Base-by-base conservation (phyloP, 2,797 vertebrate species). In the Thunnus albacares region DNA sequence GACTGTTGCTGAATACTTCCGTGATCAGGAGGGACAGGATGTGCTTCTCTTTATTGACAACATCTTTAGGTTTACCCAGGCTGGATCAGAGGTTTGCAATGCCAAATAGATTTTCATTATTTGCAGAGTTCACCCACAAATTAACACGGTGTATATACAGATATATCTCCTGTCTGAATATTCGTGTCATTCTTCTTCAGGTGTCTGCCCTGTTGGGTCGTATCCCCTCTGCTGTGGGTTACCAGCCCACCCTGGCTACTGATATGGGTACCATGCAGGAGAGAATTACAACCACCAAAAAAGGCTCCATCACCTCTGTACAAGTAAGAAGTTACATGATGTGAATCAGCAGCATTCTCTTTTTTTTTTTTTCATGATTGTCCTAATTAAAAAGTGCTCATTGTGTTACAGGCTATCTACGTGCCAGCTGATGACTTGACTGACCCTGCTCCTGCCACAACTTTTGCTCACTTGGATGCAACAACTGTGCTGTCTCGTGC, bases 191-290 rank as follows among this genome's bases (percentile, higher is more conserved):
- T 60, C 1, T 63, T 35, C 45, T 2, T 1, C 28, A 97, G 97
- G 97, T 98, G 77, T 97, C 97, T 35, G 97, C 97, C 60, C 89
- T 97, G 91, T 86, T 98, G 90, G 97, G 97, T 53, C 96, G 97
- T 94, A 98, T 98, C 89, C 97, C 97, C 76, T 98, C 97, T 0
- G 97, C 97, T 5, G 97, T 97, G 87, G 97, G 97, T 61, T 98
- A 98, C 93, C 97, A 98, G 88, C 97, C 97, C 72, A 98, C 97
- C 0, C 86, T 98, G 88, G 97, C 97, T 85, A 98, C 97, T 47
- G 97, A 98, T 85, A 98, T 98, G 97, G 97, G 97, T 75, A 97
- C 97, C 82, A 98, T 98, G 97, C 97, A 98, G 93, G 97, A 98
- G 86, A 90, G 97, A 75, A 98, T 98, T 86, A 98, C 97, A 79